These are phyloP conservation scores for Eilema caniola DNA, from an alignment of 2,888 invertebrate genomes.

Conservation along the genomic window DNA sequence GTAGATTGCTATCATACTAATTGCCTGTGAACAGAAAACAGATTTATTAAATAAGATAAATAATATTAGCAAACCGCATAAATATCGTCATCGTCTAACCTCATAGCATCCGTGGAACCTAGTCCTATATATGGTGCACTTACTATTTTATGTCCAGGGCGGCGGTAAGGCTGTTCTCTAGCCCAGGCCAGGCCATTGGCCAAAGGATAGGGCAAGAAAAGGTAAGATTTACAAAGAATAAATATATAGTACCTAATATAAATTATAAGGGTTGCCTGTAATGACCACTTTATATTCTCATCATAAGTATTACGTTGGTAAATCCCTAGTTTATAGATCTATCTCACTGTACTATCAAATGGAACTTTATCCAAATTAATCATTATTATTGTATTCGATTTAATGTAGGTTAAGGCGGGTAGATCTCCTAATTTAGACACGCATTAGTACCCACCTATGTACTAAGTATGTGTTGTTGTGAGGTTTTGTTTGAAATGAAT, in stretches of 20 bases:
- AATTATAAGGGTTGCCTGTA: background rate
- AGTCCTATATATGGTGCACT: too few relatives aligned
- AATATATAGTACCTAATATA: too few relatives aligned
- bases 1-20: conserved; percentile 89
- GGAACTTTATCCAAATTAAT: background rate
- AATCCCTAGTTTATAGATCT: background rate
- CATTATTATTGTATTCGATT: background rate
- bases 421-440: background rate
- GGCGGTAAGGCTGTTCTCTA: background rate
- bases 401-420: background rate
- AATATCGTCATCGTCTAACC: too few relatives aligned
- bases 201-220: background rate
- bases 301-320: background rate
- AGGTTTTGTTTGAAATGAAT: too few relatives aligned
- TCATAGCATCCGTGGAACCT: too few relatives aligned
- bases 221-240: too few relatives aligned
- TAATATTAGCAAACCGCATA: too few relatives aligned
- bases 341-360: background rate
- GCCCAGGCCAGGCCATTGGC: background rate
- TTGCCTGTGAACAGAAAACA: conserved; percentile 80
- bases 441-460: too few relatives aligned
- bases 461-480: too few relatives aligned
- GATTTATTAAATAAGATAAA: background rate
- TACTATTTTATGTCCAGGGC: background rate
- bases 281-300: conserved; percentile 2